These are phyloP conservation scores for Gila robusta DNA, from an alignment of 2,797 vertebrate genomes.

Conservation along the genomic window DNA sequence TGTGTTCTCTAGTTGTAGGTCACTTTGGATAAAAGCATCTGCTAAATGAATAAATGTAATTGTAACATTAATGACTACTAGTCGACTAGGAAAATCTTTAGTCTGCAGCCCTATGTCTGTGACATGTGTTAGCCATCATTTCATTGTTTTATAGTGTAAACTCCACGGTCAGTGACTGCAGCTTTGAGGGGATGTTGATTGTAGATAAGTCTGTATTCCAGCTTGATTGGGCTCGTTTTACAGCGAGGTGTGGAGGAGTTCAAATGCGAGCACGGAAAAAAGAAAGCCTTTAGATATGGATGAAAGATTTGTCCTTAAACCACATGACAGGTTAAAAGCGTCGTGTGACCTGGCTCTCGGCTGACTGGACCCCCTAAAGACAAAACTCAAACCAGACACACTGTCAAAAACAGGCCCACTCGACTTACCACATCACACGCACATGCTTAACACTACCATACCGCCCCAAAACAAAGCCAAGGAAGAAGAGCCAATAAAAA, in stretches of 20 bases:
- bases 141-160: slow-evolving; percentile 15
- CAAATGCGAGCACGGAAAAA: slow-evolving; percentile 6
- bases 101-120: background rate
- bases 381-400: slow-evolving; percentile 43
- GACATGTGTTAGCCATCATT: background rate
- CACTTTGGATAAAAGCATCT: background rate
- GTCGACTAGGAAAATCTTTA: background rate
- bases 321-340: slow-evolving; percentile 46
- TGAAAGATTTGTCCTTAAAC: slow-evolving; percentile 47
- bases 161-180: background rate
- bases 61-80: background rate
- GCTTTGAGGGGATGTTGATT: slow-evolving; percentile 5
- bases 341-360: slow-evolving; percentile 33
- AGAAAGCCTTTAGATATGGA: slow-evolving; percentile 52
- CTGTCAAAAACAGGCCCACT: slow-evolving; percentile 16
- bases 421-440: slow-evolving; percentile 42
- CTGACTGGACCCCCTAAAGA: slow-evolving; percentile 30
- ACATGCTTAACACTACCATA: background rate
- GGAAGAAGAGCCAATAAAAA: background rate
- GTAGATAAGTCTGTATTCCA: slow-evolving; percentile 14
- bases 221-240: slow-evolving; percentile 38
- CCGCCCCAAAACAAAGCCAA: slow-evolving; percentile 4
- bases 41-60: background rate
- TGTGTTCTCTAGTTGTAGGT: background rate
- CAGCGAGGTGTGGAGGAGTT: slow-evolving; percentile 40